A percentile compares a stretch with the other conserved stretches of the same genome.
Conservation (phyloP, 1,140 invertebrate genomes). For the Pseudomyrmex sp. region DNA sequence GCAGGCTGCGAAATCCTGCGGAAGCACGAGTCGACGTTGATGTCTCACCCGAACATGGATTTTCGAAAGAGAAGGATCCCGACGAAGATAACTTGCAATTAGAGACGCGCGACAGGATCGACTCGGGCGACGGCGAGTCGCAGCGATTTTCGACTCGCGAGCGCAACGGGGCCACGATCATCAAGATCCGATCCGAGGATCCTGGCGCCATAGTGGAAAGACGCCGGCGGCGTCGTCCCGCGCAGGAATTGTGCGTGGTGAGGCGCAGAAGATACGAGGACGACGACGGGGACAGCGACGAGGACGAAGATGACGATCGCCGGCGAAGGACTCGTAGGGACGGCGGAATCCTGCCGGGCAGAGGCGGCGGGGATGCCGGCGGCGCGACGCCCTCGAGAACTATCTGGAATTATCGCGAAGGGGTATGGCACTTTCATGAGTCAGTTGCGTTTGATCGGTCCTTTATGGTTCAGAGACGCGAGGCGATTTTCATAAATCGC, state of each 20-base stretch:
- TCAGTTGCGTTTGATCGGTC: constrained; percentile 74
- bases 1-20: constrained; percentile 40
- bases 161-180: constrained; percentile 75
- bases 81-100: constrained; percentile 19
- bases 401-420: constrained; percentile 80
- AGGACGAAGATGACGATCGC: constrained; percentile 55
- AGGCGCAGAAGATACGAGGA: constrained; percentile 50
- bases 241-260: constrained; percentile 43
- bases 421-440: constrained; percentile 79
- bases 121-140: constrained; percentile 25
- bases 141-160: constrained; percentile 63
- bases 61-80: constrained; percentile 5
- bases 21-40: constrained; percentile 62
- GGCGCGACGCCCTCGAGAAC: constrained; percentile 76
- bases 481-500: constrained; percentile 73
- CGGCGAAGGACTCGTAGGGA: constrained; percentile 63
- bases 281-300: constrained; percentile 61
- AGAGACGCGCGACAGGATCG: neutral
- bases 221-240: constrained; percentile 61
- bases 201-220: constrained; percentile 36
- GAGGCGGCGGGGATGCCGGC: constrained; percentile 56
- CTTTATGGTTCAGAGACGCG: constrained; percentile 71
- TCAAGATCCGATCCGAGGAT: constrained; percentile 72
- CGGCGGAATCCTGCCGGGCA: constrained; percentile 59
- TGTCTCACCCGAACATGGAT: constrained; percentile 52